Conservation (phyloP, 2,888 invertebrate genomes). For the Hesperia comma region DNA sequence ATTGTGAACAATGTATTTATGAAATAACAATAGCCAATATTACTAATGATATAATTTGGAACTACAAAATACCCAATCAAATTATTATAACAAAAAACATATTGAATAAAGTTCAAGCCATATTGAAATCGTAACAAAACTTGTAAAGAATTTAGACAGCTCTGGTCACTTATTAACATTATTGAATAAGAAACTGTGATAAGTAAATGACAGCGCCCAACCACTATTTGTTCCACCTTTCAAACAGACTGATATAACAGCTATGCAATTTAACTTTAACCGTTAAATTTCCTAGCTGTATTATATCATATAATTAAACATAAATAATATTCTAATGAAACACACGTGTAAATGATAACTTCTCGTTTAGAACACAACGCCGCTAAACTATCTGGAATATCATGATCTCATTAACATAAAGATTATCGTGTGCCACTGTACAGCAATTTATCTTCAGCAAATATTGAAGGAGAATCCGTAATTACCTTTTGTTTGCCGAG, state of each 20-base stretch:
- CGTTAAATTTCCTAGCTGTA: constrained; percentile 28
- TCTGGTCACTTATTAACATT: not conserved
- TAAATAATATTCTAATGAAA: constrained; percentile 21
- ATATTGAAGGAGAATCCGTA: constrained; percentile 75
- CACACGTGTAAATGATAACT: constrained; percentile 23
- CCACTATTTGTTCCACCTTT: constrained; percentile 21
- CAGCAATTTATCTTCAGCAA: constrained; percentile 73
- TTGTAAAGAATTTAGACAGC: no score
- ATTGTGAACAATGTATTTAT: no score
- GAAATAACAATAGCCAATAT: no score
- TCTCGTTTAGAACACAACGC: constrained; percentile 21
- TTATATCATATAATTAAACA: constrained; percentile 17
- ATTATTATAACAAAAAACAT: no score
- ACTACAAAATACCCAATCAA: no score
- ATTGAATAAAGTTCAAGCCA: no score
- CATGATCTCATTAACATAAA: constrained; percentile 50
- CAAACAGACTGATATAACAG: constrained; percentile 9
- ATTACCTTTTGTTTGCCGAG: constrained; percentile 72
- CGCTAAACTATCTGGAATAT: constrained; percentile 37
- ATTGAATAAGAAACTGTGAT: constrained; percentile 2
- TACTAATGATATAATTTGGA: no score
- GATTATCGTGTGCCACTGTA: constrained; percentile 61
- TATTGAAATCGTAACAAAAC: no score
- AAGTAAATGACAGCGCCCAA: constrained; percentile 11
- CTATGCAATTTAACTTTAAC: constrained; percentile 16